Conservation (phyloP, 2,113 vertebrate species). For the Ophthalmolycus amberensis region DNA sequence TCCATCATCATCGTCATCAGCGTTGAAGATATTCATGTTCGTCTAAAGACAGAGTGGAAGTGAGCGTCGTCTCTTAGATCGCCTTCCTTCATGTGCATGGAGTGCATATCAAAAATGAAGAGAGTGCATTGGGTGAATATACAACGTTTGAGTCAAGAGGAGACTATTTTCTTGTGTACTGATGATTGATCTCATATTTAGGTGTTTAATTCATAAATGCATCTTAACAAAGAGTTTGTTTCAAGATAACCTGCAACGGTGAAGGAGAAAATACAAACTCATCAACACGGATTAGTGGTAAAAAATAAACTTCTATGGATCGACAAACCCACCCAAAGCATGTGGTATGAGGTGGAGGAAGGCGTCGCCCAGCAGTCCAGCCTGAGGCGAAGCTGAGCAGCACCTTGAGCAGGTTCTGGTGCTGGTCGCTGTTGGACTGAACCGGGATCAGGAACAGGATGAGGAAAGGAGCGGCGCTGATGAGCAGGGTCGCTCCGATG, state of each 20-base stretch:
- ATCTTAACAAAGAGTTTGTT: neutral
- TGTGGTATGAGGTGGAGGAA: conserved; percentile 95
- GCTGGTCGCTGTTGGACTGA: conserved; percentile 90
- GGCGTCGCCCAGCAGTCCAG: conserved; percentile 91
- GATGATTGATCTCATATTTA: neutral
- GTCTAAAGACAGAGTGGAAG: no score
- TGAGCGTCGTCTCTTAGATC: neutral
- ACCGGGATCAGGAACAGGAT: conserved; percentile 93
- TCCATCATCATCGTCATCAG: neutral
- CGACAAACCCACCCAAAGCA: conserved; percentile 85
- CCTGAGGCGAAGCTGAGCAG: conserved; percentile 93
- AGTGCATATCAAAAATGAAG: neutral
- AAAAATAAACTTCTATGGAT: neutral
- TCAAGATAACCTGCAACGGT: no score
- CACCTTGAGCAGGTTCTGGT: conserved; percentile 90
- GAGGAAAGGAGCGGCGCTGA: conserved; percentile 91
- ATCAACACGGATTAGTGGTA: neutral
- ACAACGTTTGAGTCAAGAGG: neutral
- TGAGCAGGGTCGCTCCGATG: conserved; percentile 89
- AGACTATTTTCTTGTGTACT: neutral
- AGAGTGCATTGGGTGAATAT: neutral
- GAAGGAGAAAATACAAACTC: neutral
- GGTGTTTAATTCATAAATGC: neutral
- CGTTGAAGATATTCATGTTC: neutral
- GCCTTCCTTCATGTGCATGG: no score